Evolutionary conservation across 2,888 invertebrate species (phyloP).

Genomic region (Trichacis sp.): DNA sequence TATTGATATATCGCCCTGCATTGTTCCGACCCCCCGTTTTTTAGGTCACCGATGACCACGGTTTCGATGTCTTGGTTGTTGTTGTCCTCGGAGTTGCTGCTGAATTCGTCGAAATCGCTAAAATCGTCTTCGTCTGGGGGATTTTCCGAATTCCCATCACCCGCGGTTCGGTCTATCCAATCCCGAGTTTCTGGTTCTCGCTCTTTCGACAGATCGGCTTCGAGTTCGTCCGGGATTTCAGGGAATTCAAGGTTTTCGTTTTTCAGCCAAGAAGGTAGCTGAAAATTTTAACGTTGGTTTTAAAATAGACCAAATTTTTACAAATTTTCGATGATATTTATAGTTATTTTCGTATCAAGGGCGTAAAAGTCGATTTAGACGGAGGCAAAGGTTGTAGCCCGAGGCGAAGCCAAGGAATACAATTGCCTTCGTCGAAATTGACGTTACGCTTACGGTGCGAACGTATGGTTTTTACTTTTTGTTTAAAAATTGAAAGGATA

Average conservation of each 20-base stretch:
- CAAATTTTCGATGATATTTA: too few relatives aligned
- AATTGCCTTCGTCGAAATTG: too few relatives aligned
- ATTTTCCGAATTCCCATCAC: conserved; percentile 81
- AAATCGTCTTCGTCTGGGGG: conserved; percentile 77
- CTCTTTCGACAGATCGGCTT: conserved; percentile 54
- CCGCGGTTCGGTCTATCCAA: conserved; percentile 82
- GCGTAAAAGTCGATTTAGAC: too few relatives aligned
- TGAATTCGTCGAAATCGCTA: conserved; percentile 81
- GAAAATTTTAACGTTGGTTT: conserved; percentile 46
- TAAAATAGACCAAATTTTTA: too few relatives aligned
- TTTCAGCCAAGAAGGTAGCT: conserved; percentile 83
- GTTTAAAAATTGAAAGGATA: too few relatives aligned
- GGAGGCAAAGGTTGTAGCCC: too few relatives aligned
- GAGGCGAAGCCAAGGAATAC: too few relatives aligned
- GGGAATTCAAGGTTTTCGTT: conserved; percentile 73
- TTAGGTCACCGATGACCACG: conserved; percentile 38
- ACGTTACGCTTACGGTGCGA: too few relatives aligned
- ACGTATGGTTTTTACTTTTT: too few relatives aligned
- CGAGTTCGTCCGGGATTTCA: conserved; percentile 60
- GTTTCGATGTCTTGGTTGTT: conserved; percentile 67
- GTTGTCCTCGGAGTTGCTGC: conserved; percentile 65
- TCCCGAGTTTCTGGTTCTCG: conserved; percentile 69
- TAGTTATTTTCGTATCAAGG: too few relatives aligned
- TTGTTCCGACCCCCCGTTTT: conserved; percentile 61
- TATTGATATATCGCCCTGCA: conserved; percentile 91